These are phyloP conservation scores for Lethenteron camtschaticum DNA, from an alignment of 2,113 vertebrate species.

Conservation along the genomic window DNA sequence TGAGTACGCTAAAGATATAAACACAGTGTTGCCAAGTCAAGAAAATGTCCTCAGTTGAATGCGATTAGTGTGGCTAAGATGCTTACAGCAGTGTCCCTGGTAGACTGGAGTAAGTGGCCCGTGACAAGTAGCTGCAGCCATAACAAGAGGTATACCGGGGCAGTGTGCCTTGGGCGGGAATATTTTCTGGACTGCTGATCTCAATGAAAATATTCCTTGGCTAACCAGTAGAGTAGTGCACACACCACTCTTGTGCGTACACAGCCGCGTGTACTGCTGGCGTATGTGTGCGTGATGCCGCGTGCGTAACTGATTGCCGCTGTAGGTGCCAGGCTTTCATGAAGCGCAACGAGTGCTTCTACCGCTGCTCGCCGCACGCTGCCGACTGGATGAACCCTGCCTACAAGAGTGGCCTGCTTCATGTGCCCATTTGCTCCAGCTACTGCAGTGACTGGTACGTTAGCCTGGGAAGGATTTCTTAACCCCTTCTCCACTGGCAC, in stretches of 20 bases:
- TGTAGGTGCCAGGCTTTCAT: constrained; percentile 27
- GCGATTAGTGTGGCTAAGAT: too few relatives aligned
- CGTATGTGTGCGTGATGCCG: constrained; percentile 7
- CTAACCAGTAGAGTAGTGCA: constrained; percentile 15
- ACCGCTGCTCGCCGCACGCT: constrained; percentile 25
- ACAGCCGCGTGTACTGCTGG: constrained; percentile 11
- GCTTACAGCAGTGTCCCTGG: too few relatives aligned
- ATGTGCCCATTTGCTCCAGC: constrained; percentile 22
- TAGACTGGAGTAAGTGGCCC: too few relatives aligned
- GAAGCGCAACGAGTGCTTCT: constrained; percentile 31
- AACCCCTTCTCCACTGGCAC: too few relatives aligned
- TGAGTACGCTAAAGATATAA: too few relatives aligned
- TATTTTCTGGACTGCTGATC: constrained; percentile 14
- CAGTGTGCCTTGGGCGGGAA: constrained; percentile 11
- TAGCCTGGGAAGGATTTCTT: not conserved
- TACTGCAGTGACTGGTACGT: constrained; percentile 32
- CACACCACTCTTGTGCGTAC: constrained; percentile 9
- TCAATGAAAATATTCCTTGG: constrained; percentile 10
- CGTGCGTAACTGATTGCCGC: constrained; percentile 9
- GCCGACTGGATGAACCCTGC: constrained; percentile 20
- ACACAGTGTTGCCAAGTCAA: too few relatives aligned
- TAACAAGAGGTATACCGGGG: constrained; percentile 15
- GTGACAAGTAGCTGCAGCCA: constrained; percentile 15
- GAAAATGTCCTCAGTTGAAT: too few relatives aligned
- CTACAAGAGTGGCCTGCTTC: constrained; percentile 14